Percentiles rank a stretch among this genome's conserved stretches.
These are phyloP conservation scores for Alethe diademata DNA, from an alignment of 2,113 vertebrate genomes.

Conservation along the genomic window DNA sequence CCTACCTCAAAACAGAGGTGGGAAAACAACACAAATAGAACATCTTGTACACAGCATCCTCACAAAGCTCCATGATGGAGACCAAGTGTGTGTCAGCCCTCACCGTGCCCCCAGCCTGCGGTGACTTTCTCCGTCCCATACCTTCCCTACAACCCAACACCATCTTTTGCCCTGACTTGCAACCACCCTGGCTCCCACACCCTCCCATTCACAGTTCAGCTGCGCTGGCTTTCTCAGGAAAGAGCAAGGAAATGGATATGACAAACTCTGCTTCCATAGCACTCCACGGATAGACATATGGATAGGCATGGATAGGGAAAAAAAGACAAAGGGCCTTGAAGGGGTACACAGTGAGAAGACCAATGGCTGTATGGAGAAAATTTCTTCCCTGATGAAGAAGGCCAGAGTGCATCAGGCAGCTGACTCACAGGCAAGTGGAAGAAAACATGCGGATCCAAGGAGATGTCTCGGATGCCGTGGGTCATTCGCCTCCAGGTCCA, in stretches of 20 bases:
- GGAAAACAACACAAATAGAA: background rate
- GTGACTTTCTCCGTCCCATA: background rate
- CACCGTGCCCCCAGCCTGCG: background rate
- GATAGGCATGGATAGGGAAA: accelerated
- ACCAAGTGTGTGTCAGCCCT: background rate
- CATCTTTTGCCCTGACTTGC: background rate
- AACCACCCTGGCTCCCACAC: accelerated
- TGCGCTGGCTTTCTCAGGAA: background rate
- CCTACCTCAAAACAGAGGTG: background rate
- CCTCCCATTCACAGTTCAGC: background rate
- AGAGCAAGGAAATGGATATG: background rate
- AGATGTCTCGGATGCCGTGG: background rate
- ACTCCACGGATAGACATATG: accelerated
- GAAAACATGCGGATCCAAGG: background rate
- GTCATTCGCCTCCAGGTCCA: background rate
- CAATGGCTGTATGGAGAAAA: background rate
- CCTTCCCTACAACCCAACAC: background rate
- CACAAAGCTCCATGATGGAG: background rate
- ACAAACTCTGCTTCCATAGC: background rate
- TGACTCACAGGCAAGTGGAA: background rate
- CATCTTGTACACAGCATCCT: background rate
- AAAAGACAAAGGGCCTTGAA: background rate
- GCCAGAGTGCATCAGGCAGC: background rate
- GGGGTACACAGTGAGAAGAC: background rate
- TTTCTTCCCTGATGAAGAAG: background rate